phyloP scores from a whole-genome alignment of 2,113 vertebrate species.

The Crotalus viridis region DNA sequence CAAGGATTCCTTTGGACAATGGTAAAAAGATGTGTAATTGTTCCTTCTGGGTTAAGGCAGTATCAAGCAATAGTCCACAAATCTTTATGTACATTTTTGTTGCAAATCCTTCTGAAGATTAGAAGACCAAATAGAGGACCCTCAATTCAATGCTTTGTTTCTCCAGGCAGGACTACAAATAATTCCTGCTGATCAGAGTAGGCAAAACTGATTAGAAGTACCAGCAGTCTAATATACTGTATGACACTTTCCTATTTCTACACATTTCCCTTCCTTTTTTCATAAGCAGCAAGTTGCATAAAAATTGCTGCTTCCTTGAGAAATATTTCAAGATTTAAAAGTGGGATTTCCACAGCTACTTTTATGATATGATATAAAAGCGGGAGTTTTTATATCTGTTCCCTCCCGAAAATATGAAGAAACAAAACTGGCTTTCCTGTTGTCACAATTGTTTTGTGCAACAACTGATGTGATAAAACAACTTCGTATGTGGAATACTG shows the following conservation, averaged over 20 bases:
- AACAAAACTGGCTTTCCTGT: slow-evolving; percentile 29
- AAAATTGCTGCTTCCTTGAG: slow-evolving; percentile 18
- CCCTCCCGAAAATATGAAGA: slow-evolving; percentile 41
- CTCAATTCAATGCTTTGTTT: neutral
- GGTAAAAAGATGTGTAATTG: neutral
- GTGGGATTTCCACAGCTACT: slow-evolving; percentile 36
- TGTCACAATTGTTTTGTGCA: slow-evolving; percentile 67
- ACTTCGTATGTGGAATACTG: slow-evolving; percentile 56
- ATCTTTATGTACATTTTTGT: neutral
- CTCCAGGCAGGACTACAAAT: neutral
- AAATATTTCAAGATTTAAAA: slow-evolving; percentile 42
- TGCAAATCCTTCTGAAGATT: neutral
- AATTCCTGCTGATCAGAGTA: neutral
- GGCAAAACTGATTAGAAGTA: neutral
- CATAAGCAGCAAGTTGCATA: neutral
- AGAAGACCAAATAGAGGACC: neutral
- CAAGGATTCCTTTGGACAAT: neutral
- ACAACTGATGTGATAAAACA: slow-evolving; percentile 62
- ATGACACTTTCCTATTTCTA: neutral
- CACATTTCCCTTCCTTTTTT: neutral
- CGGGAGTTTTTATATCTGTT: slow-evolving; percentile 49
- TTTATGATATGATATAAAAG: slow-evolving; percentile 25
- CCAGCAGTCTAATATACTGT: neutral
- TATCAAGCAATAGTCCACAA: neutral
- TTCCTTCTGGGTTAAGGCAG: neutral